Base-by-base conservation (phyloP, 2,113 vertebrate species). In the Lamprotornis superbus region DNA sequence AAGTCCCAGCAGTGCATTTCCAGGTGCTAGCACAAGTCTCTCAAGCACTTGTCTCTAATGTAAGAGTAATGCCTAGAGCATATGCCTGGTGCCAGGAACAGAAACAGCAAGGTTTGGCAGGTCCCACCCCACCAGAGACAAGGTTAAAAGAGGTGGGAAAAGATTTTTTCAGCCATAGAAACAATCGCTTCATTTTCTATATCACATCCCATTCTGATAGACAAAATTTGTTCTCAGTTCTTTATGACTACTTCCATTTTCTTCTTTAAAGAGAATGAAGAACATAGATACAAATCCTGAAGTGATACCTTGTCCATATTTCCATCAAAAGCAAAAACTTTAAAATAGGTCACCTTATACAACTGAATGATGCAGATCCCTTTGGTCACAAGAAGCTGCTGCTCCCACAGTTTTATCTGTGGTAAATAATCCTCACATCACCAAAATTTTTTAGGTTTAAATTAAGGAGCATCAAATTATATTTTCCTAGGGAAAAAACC, bases 401-500 rank as follows among this genome's bases (percentile, higher is more conserved):
- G 19, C 21, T 74, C 6, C 30, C 33, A 63, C 5, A 15, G 6
- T 53, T 90, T 84, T 27, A 78, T 35, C 37, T 74, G 59, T 49
- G 22, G 16, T 52, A 83, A 83, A 30, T 30, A 68, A 80, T 6
- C 24, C 27, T 40, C 39, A 73, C 4, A 56, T 4, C 25, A 50
- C 1, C 14, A 57, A 3, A 46, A 12, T 3, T 12, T 47, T 73
- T 68, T 53, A 80, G 1, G 4, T 46, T 65, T 64, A 60, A 78
- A 47, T 52, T 78, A 64, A 64, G 15, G 28, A 65, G 15, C 20
- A 84, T 9, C 18, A 82, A 65, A 31, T 39, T 42, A 21, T 15
- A 75, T 35, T 33, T 53, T 22, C 20, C 33, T 23, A 53, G 12
- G 28, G 1, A 39, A 68, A 67, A 70, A n/a, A 3, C 0, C 0